Evolutionary conservation across 2,888 invertebrate species (phyloP), one percentile per base, ranked within the genome.

Genomic region (Drosophila merina): DNA sequence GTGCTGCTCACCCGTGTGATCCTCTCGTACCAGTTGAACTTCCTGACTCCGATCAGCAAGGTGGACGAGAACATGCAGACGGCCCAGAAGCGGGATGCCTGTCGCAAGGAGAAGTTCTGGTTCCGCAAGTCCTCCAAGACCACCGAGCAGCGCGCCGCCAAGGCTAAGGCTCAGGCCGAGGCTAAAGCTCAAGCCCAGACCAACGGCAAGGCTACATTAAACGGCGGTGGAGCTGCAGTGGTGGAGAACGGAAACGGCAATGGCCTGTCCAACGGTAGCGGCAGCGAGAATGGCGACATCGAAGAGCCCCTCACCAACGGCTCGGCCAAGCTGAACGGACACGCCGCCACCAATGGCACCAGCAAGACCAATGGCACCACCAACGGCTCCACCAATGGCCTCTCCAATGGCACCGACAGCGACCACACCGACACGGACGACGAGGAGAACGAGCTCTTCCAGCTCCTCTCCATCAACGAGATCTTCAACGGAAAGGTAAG

Each of bases 21-120:
- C 88, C 93, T 99, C 48, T 97, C 99, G 26, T 99, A 98, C 92
- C 95, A 97, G 81, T 94, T 99, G 69, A 97, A 99, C 92, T 96
- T 99, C 89, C 94, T 99, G 55, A 97, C 99, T 92, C 99, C 99
- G 10, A 98, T 99, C 77, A 98, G 98, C 89, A 98, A 98, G 94
- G 96, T 96, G 77, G 98, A 99, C 90, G 98, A 99, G 92, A 99
- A 99, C 92, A 98, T 99, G 98, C 95, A 96, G 89, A 96, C 95
- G 58, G 99, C 99, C 0, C 99, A 99, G 92, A 96, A 96, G 88
- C 94, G 97, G 58, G 96, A 97, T 92, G 99, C 99, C 4, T 95
- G 97, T 57, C 93, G 94, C 49, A 93, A 93, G 58, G 95, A 96
- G 90, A 96, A 96, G 90, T 99, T 99, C 93, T 98, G 98, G 97